phyloP scores from a whole-genome alignment of 2,113 vertebrate species.

The Bufo gargarizans region DNA sequence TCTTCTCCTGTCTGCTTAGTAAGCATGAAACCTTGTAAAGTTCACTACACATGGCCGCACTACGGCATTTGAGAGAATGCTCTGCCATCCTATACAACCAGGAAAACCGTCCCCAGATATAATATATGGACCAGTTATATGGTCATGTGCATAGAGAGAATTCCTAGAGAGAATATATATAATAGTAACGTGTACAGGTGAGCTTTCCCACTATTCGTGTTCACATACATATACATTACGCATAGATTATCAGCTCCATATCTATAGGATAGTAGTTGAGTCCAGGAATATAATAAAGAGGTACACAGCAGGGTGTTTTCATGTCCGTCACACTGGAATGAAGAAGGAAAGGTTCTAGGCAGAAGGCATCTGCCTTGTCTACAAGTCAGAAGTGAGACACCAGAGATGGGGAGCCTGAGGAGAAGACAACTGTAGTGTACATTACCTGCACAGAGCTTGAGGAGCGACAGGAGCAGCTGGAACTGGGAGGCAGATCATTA shows the following conservation, averaged over 20 bases:
- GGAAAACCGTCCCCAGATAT: background rate
- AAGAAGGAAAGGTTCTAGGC: background rate
- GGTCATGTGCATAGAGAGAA: background rate
- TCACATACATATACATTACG: background rate
- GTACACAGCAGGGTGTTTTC: conserved; percentile 12
- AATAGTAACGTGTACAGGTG: background rate
- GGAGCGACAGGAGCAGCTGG: conserved; percentile 41
- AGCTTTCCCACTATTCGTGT: background rate
- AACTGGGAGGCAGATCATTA: conserved; percentile 37
- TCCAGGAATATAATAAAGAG: background rate
- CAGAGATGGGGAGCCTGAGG: background rate
- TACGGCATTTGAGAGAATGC: background rate
- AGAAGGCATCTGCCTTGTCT: conserved; percentile 7
- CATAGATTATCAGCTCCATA: background rate
- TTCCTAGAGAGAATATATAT: background rate
- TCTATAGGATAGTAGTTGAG: too few relatives aligned
- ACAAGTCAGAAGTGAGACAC: background rate
- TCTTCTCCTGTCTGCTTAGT: background rate
- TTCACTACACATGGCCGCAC: background rate
- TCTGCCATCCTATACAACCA: background rate
- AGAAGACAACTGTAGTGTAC: background rate
- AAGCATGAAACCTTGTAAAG: background rate
- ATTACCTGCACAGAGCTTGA: conserved; percentile 48
- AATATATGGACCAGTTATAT: background rate
- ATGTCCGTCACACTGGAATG: conserved; percentile 9